Conservation (phyloP, 2,113 vertebrate genomes). For the Zeus faber region DNA sequence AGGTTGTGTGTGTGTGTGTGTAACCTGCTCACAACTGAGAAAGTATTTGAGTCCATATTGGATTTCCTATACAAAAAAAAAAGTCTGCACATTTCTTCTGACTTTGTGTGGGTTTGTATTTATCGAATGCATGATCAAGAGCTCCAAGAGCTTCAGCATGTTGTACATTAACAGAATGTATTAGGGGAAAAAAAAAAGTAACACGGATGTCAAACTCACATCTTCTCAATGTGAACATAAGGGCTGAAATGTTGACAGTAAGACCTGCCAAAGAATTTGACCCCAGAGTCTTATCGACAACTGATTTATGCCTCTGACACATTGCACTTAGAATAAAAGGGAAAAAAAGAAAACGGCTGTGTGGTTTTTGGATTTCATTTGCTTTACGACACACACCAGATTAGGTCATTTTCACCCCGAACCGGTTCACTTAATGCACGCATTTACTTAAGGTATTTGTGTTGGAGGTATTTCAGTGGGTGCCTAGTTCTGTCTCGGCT, state of each 20-base stretch:
- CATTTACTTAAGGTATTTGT: background rate
- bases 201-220: conserved; percentile 41
- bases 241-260: conserved; percentile 38
- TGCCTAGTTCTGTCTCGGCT: background rate
- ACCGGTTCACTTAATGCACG: background rate
- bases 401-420: background rate
- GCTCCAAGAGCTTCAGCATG: conserved; percentile 50
- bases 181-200: conserved; percentile 27
- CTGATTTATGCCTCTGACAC: conserved; percentile 6
- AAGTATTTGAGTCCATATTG: conserved; percentile 63
- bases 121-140: conserved; percentile 48
- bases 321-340: conserved; percentile 22
- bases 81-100: conserved; percentile 15
- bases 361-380: background rate
- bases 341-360: background rate
- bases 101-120: conserved; percentile 16
- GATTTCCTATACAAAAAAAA: conserved; percentile 42
- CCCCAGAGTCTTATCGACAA: conserved; percentile 27
- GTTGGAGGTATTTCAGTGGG: background rate
- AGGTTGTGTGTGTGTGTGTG: conserved; percentile 27
- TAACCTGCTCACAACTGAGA: conserved; percentile 36
- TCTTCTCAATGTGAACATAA: conserved; percentile 44
- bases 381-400: background rate
- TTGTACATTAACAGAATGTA: conserved; percentile 57
- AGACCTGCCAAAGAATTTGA: conserved; percentile 48